Percentiles rank a stretch among this genome's conserved stretches.
Evolutionary conservation across 2,888 invertebrate species (phyloP).

Genomic region (Emmelina monodactyla): DNA sequence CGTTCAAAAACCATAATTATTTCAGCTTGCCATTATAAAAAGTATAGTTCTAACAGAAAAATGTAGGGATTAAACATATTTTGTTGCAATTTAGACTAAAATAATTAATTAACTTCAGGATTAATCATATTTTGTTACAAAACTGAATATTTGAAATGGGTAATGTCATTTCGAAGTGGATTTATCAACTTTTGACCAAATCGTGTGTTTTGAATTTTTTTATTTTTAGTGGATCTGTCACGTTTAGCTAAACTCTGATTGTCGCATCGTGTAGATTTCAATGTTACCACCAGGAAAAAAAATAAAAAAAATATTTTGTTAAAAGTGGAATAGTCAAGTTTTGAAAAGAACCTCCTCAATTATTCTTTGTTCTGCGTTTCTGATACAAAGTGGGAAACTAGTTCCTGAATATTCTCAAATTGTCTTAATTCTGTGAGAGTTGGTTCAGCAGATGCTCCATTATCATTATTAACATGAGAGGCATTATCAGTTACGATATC

Average conservation of each 20-base stretch:
- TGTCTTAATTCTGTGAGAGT: too few relatives aligned
- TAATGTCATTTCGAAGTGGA: not conserved
- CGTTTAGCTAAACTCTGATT: conserved; percentile 1
- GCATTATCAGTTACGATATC: too few relatives aligned
- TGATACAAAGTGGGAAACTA: too few relatives aligned
- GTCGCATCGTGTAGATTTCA: too few relatives aligned
- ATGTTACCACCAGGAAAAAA: too few relatives aligned
- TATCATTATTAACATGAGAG: too few relatives aligned
- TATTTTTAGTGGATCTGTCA: not conserved
- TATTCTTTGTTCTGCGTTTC: too few relatives aligned
- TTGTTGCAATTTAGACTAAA: not conserved
- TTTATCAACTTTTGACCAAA: not conserved
- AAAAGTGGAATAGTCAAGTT: too few relatives aligned
- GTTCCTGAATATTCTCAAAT: too few relatives aligned
- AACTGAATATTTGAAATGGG: not conserved
- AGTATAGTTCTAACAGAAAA: not conserved
- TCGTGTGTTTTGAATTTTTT: not conserved
- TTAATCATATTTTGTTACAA: not conserved
- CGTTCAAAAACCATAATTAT: not conserved
- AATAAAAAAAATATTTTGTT: too few relatives aligned
- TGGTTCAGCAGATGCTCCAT: too few relatives aligned
- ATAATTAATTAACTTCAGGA: not conserved
- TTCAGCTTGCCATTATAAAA: not conserved
- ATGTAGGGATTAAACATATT: not conserved
- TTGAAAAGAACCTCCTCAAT: too few relatives aligned